These are phyloP conservation scores for Eurystomus gularis DNA, from an alignment of 2,113 vertebrate species.

Conservation along the genomic window DNA sequence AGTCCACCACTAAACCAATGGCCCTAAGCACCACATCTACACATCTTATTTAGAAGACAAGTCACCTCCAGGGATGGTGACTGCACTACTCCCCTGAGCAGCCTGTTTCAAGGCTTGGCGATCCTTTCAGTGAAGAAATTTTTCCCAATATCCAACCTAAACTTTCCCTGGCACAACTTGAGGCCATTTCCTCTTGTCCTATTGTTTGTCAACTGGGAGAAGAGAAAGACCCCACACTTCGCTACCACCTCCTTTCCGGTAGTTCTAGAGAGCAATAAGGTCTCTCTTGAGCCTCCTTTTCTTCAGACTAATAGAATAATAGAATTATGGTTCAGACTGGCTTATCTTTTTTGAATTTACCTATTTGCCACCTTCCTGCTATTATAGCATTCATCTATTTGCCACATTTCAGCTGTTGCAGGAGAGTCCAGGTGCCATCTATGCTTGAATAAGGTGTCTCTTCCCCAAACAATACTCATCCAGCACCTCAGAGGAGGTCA, in stretches of 20 bases:
- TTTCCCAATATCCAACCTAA: background rate
- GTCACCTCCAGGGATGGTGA: background rate
- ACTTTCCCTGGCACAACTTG: background rate
- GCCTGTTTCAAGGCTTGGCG: background rate
- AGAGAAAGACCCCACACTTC: rapidly evolving
- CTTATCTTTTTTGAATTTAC: background rate
- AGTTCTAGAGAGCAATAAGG: background rate
- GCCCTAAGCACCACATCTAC: no score
- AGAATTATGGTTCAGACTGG: background rate
- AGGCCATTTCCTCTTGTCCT: background rate
- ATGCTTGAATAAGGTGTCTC: background rate
- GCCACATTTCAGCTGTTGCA: background rate
- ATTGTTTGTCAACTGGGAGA: background rate
- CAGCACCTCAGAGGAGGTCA: background rate
- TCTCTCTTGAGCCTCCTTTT: background rate
- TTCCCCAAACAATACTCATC: background rate
- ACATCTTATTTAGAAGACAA: background rate
- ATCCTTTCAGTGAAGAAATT: background rate
- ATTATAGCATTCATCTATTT: background rate
- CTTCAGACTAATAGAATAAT: background rate
- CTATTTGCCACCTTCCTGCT: background rate
- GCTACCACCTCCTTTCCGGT: background rate
- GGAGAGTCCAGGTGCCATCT: background rate
- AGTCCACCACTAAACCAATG: background rate
- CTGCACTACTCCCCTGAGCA: background rate